A percentile compares a stretch with the other conserved stretches of the same genome.
These are phyloP conservation scores for Platycnemis pennipes DNA, from an alignment of 2,888 invertebrate species.

Conservation along the genomic window DNA sequence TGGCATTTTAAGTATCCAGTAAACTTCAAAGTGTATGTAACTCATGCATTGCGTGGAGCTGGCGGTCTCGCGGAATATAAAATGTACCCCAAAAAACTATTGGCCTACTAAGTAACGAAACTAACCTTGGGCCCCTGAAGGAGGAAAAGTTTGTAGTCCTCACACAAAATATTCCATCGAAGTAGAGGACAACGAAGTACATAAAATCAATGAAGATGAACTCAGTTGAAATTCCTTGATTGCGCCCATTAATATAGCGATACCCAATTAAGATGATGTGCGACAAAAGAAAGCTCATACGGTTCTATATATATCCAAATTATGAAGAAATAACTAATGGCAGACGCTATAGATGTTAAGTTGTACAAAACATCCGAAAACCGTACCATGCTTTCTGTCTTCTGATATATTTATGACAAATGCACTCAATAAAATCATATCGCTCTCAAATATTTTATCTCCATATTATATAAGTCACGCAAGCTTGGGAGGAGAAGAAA, in stretches of 20 bases:
- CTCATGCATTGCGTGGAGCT: too few species aligned
- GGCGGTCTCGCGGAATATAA: too few species aligned
- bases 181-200: too few species aligned
- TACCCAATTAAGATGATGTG: background rate
- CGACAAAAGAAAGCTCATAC: background rate
- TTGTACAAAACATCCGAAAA: background rate
- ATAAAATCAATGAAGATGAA: too few species aligned
- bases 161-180: too few species aligned
- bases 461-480: background rate
- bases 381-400: slow-evolving; percentile 16
- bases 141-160: too few species aligned
- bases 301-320: background rate
- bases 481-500: background rate
- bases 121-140: too few species aligned
- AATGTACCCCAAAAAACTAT: too few species aligned
- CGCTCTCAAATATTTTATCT: background rate
- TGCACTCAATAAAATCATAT: background rate
- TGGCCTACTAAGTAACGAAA: too few species aligned
- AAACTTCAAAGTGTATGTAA: too few species aligned
- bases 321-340: background rate
- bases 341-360: background rate
- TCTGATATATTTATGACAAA: slow-evolving; percentile 19
- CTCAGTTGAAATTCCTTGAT: too few species aligned
- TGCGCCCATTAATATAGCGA: background rate
- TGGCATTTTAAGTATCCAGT: too few species aligned